Evolutionary conservation across 1,140 invertebrate species (phyloP), one percentile per base, ranked within the genome.

Genomic region (Drosophila sp.): DNA sequence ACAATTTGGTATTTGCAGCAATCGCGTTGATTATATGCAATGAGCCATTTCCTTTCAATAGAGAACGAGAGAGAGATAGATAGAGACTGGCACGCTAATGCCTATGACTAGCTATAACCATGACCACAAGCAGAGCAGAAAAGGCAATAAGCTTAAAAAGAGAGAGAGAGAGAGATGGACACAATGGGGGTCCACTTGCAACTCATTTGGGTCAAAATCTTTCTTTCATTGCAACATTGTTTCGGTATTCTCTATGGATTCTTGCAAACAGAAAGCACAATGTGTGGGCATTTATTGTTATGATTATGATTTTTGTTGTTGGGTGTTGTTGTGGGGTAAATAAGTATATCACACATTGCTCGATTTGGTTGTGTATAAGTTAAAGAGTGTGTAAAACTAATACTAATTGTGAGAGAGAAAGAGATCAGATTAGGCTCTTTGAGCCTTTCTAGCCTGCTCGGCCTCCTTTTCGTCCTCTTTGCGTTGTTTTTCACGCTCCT

Each of bases 11-110:
- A 64, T 66, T 65, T 68, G 60, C 65, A 54, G 63, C 57, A 76
- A 63, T 33, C 44, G 69, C 64, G 56, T 64, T 72, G 65, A 79
- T 87, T 89, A 84, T 72, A 72, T 69, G 80, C 84, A 89, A 89
- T 87, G 83, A 87, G 73, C 80, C 84, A 80, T 72, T 84, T 89
- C 84, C 77, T 84, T 71, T 73, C 23, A n/a, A 47, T 1, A 47
- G 23, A 27, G 23, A 50, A 2, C 4, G 47, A 63, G 70, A 41
- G 57, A 44, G 41, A n/a, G n/a, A 44, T 1, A 17, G 40, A 55
- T 17, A 64, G 40, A 38, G 38, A 29, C 8, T 41, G 58, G 58
- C 23, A 41, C 11, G 10, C 40, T 47, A 62, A 41, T 62, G 40
- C 5, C 44, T 50, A 50, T 50, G 44, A 47, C 4, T 47, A 47